Conservation (phyloP, 2,113 vertebrate species). For the Canis aureus region DNA sequence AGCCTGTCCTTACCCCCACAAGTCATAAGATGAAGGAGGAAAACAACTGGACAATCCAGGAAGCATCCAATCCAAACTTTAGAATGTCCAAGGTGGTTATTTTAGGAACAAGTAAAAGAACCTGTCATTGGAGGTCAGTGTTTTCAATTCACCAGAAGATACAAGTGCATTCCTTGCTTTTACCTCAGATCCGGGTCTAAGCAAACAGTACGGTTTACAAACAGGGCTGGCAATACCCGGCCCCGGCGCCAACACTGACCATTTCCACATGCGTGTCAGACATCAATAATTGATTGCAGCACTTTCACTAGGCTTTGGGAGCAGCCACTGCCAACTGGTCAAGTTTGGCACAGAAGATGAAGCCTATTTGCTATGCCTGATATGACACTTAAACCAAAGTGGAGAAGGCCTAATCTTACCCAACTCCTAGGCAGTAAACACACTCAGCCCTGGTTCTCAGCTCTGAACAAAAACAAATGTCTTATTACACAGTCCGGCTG, state of each 20-base stretch:
- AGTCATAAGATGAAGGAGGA: constrained; percentile 61
- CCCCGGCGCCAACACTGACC: not conserved
- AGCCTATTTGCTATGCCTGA: not conserved
- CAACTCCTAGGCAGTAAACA: not conserved
- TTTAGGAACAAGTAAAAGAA: constrained; percentile 40
- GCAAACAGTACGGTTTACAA: not conserved
- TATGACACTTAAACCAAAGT: not conserved
- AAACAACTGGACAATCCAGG: constrained; percentile 39
- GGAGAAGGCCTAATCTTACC: not conserved
- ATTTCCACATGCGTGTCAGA: not conserved
- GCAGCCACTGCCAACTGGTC: not conserved
- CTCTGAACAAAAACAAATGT: not conserved
- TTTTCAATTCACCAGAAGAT: constrained; percentile 35
- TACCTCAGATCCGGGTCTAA: not conserved
- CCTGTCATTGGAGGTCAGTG: not conserved
- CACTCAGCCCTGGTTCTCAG: not conserved
- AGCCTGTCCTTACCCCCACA: not conserved
- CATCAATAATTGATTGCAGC: not conserved
- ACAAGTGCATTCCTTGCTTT: not conserved
- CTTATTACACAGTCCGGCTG: not conserved
- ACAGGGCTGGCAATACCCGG: not conserved
- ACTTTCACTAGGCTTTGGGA: not conserved
- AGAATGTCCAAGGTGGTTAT: constrained; percentile 7
- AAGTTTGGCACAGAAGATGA: not conserved
- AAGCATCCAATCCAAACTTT: constrained; percentile 1